Conservation (phyloP, 2,888 invertebrate genomes). For the Cabera pusaria region DNA sequence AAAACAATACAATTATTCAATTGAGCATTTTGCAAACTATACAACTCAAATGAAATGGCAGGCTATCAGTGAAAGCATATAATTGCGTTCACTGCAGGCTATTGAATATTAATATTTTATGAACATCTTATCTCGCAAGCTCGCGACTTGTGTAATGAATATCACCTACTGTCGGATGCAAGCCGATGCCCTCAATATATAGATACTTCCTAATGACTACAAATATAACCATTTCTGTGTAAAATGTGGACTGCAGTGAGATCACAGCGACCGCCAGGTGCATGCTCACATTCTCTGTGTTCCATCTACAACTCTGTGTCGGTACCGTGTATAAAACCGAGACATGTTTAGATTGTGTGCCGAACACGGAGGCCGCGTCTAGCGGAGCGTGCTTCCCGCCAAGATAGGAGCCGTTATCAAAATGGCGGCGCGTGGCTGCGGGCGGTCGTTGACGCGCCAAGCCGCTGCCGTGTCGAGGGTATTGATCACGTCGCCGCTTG, state of each 20-base stretch:
- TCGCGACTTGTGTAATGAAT: too few species aligned
- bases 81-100: too few species aligned
- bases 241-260: conserved; percentile 6
- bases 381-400: conserved; percentile 32
- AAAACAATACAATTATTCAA: conserved; percentile 10
- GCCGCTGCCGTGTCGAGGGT: conserved; percentile 35
- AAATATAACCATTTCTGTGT: not conserved
- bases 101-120: too few species aligned
- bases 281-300: conserved; percentile 10
- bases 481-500: conserved; percentile 47
- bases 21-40: conserved; percentile 4
- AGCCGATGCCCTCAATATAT: conserved; percentile 1
- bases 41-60: not conserved
- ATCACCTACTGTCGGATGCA: not conserved
- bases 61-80: too few species aligned
- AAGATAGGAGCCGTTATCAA: conserved; percentile 68
- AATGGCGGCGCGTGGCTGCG: conserved; percentile 66
- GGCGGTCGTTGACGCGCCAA: conserved; percentile 69
- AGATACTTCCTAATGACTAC: not conserved
- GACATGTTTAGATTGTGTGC: conserved; percentile 19
- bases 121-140: not conserved
- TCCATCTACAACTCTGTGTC: conserved; percentile 27
- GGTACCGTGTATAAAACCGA: conserved; percentile 13
- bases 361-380: conserved; percentile 31
- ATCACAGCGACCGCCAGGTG: conserved; percentile 11